Evolutionary conservation across 1,140 invertebrate genomes (phyloP).

Genomic region (Potamilus streckersoni): DNA sequence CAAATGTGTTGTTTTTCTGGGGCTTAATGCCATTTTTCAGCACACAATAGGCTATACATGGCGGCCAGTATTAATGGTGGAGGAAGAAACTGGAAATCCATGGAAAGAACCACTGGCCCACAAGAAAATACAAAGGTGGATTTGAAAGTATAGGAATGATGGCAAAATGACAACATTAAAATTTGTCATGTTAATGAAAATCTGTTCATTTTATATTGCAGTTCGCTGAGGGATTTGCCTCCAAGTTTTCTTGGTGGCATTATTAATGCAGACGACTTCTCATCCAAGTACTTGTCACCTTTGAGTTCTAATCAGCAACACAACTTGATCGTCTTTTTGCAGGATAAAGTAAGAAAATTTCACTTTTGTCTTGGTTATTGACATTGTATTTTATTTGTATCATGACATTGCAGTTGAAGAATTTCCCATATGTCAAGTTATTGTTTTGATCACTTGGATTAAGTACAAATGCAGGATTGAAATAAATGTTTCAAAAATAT

Average conservation of each 20-base stretch:
- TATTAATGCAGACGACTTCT: conserved; percentile 12
- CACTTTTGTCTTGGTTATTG: background rate
- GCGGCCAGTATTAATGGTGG: too few species aligned
- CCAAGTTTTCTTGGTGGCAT: conserved; percentile 17
- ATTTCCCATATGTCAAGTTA: background rate
- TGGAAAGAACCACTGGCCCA: too few species aligned
- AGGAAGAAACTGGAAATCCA: too few species aligned
- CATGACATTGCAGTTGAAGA: background rate
- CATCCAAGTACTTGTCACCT: conserved; percentile 17
- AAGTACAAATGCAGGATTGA: background rate
- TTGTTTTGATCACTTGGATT: background rate
- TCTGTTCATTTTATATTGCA: conserved; percentile 1
- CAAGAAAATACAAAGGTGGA: too few species aligned
- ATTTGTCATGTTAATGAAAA: too few species aligned
- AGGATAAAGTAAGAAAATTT: conserved; percentile 23
- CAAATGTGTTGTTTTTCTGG: too few species aligned
- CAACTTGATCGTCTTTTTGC: conserved; percentile 17
- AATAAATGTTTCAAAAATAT: background rate
- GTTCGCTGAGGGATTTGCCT: conserved; percentile 22
- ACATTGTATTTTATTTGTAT: background rate
- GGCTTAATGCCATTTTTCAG: too few species aligned
- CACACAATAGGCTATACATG: too few species aligned
- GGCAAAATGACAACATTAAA: too few species aligned
- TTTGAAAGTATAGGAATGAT: too few species aligned
- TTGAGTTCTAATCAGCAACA: conserved; percentile 8